A percentile compares a stretch with the other conserved stretches of the same genome.
Evolutionary conservation across 2,888 invertebrate species (phyloP).

Genomic region (Thumatha senex): DNA sequence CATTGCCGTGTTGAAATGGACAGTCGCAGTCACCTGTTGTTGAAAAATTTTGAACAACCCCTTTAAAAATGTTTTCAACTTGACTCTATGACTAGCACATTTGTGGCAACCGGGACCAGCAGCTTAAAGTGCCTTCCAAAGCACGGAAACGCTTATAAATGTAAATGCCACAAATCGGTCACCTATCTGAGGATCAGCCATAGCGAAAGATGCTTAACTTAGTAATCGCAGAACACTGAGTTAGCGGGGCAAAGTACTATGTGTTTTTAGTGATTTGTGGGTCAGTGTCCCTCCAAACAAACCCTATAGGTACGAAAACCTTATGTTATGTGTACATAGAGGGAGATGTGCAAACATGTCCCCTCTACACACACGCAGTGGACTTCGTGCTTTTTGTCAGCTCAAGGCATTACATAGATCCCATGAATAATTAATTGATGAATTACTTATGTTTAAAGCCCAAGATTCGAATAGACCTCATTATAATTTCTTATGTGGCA

Average conservation of each 20-base stretch:
- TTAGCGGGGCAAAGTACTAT: background rate
- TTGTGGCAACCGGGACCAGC: too few species aligned
- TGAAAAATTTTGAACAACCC: too few species aligned
- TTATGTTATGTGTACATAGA: background rate
- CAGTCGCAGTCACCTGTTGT: too few species aligned
- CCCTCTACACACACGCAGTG: background rate
- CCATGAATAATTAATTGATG: constrained; percentile 7
- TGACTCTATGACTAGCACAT: too few species aligned
- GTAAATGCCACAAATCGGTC: too few species aligned
- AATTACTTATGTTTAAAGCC: constrained; percentile 1
- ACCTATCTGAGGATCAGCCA: too few species aligned
- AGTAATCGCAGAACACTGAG: too few species aligned
- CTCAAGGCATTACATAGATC: constrained; percentile 4
- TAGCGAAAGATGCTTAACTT: too few species aligned
- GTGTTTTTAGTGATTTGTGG: background rate
- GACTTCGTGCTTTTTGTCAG: background rate
- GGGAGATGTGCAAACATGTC: background rate
- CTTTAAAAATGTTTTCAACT: too few species aligned
- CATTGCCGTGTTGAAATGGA: too few species aligned
- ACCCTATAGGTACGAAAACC: background rate
- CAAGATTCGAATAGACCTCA: constrained; percentile 6
- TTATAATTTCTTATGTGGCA: constrained; percentile 8
- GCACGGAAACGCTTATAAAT: too few species aligned
- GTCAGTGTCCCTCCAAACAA: background rate
- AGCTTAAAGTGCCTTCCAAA: too few species aligned